A percentile compares a stretch with the other conserved stretches of the same genome.
Evolutionary conservation across 2,797 vertebrate species (phyloP).

Genomic region (Merluccius polli): DNA sequence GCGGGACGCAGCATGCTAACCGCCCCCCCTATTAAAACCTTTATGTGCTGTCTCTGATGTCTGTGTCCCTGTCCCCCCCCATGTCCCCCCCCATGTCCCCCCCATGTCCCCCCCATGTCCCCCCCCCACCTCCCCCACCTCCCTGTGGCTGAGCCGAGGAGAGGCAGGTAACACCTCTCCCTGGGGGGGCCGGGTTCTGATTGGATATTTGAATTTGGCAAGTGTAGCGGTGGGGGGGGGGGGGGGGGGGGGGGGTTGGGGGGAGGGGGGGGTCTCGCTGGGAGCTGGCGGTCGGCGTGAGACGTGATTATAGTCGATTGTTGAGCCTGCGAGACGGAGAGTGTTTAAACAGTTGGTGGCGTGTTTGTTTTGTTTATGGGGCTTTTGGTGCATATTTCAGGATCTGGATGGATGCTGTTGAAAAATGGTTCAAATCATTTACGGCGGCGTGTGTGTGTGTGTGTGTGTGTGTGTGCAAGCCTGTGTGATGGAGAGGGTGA

Average conservation of each 20-base stretch:
- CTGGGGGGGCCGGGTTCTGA: background rate
- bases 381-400: background rate
- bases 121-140: background rate
- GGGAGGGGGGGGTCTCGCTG: background rate
- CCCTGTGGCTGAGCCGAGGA: too few relatives aligned
- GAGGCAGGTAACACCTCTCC: background rate
- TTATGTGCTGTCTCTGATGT: background rate
- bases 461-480: background rate
- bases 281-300: background rate
- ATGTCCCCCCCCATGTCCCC: background rate
- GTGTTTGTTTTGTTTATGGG: background rate
- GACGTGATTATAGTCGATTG: background rate
- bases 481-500: background rate
- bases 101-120: too few relatives aligned
- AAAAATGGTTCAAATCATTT: too few relatives aligned
- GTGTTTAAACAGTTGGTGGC: background rate
- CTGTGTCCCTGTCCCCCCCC: background rate
- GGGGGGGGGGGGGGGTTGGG: too few relatives aligned
- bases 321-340: background rate
- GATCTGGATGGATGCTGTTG: background rate
- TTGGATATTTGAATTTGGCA: background rate
- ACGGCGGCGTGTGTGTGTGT: background rate
- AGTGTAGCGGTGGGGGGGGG: background rate
- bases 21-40: background rate
- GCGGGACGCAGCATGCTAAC: slow-evolving; percentile 31